A percentile compares a stretch with the other conserved stretches of the same genome.
phyloP scores from a whole-genome alignment of 2,888 invertebrate genomes.

The Cataglyphis rosenhaueri region DNA sequence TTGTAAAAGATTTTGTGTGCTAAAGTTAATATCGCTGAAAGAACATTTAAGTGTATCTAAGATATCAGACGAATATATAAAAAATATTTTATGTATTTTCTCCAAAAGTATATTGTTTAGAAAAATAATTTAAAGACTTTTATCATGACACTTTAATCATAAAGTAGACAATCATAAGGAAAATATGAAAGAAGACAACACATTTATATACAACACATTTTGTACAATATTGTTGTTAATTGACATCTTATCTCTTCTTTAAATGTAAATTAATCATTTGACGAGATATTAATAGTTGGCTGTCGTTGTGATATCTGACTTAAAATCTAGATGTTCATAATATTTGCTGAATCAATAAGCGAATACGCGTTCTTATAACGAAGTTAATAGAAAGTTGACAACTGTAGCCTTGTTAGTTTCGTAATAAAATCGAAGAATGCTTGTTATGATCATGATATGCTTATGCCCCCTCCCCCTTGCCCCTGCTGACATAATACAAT shows the following conservation, averaged over 20 bases:
- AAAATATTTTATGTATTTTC: not conserved
- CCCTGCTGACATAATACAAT: not conserved
- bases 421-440: conserved; percentile 17
- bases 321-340: not conserved
- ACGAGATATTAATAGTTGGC: not conserved
- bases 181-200: not conserved
- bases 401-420: not conserved
- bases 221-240: not conserved
- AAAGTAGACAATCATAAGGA: not conserved
- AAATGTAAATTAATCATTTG: not conserved
- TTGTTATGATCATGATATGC: conserved; percentile 4
- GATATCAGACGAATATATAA: not conserved
- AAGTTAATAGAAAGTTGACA: not conserved
- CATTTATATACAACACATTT: not conserved
- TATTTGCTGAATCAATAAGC: not conserved
- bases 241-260: not conserved
- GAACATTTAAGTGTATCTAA: not conserved
- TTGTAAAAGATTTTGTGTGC: not conserved
- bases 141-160: not conserved
- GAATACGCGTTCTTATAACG: not conserved
- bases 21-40: not conserved
- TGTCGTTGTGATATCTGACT: not conserved
- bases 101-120: not conserved
- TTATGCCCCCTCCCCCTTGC: no score
- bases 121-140: not conserved